phyloP scores from a whole-genome alignment of 2,888 invertebrate species.

The Rosalia funebris region DNA sequence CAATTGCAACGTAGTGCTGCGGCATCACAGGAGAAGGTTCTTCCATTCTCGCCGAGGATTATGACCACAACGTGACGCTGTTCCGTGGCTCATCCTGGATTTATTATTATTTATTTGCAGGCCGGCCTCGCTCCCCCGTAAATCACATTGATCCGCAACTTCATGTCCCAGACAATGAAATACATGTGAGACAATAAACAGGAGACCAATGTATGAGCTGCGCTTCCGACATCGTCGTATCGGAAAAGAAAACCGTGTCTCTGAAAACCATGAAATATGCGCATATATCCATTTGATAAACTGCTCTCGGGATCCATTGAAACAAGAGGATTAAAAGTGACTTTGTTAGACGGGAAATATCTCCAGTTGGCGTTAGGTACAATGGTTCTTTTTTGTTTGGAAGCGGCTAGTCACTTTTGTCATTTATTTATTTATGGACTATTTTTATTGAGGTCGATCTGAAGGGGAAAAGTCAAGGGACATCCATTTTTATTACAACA shows the following conservation, averaged over 20 bases:
- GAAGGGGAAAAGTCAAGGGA: too few species aligned
- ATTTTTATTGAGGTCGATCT: too few species aligned
- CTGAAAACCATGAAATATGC: slow-evolving; percentile 28
- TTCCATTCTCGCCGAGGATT: slow-evolving; percentile 44
- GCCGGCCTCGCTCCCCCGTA: slow-evolving; percentile 42
- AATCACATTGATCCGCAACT: slow-evolving; percentile 49
- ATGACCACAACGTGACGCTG: slow-evolving; percentile 50
- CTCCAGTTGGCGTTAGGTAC: not conserved
- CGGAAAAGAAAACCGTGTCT: slow-evolving; percentile 28
- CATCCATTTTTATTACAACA: too few species aligned
- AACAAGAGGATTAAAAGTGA: slow-evolving; percentile 18
- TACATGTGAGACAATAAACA: slow-evolving; percentile 45
- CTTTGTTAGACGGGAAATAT: slow-evolving; percentile 8
- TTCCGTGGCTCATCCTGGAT: slow-evolving; percentile 50
- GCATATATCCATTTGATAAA: slow-evolving; percentile 13
- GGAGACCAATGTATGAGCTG: slow-evolving; percentile 33
- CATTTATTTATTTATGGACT: too few species aligned
- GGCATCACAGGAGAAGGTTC: slow-evolving; percentile 30
- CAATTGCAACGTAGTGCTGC: slow-evolving; percentile 22
- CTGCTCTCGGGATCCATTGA: slow-evolving; percentile 7
- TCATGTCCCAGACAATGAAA: slow-evolving; percentile 41
- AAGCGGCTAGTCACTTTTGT: too few species aligned
- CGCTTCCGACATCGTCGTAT: slow-evolving; percentile 30
- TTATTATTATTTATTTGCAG: slow-evolving; percentile 53
- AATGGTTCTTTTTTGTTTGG: not conserved